Base-by-base conservation (phyloP, 2,797 vertebrate species). In the Sebastiscus albofasciatus region DNA sequence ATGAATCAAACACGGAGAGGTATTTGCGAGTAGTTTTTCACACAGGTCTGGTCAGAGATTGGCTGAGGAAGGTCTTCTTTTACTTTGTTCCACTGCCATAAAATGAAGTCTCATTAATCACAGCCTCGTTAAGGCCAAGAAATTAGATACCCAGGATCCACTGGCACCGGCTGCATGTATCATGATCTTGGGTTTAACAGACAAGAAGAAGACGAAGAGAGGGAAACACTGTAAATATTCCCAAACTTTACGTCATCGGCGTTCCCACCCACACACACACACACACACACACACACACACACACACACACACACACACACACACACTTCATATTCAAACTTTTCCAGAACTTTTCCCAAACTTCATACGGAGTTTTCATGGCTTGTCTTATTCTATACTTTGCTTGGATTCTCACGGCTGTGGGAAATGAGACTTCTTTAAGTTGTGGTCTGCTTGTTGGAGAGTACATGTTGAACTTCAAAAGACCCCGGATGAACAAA, bases 101-200 rank as follows among this genome's bases (percentile, higher is more conserved):
- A 31, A 31, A 58, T 75, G 62, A 78, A 77, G 78, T 55, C 52
- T 82, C 81, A 87, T 90, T 77, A 74, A 86, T 90, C 88, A 84
- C 70, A 67, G 65, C 9, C 79, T 80, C 10, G 59, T 89, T 89
- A 75, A 7, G 46, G 69, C 79, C 84, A 78, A 86, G 68, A 81
- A 79, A 75, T 72, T 1, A 70, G 76, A 86, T 64, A 72, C 73
- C 71, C 66, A 74, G 26, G 74, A 72, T 75, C 27, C 67, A 42
- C 79, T 81, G 86, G 82, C 72, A 58, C 8, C 1, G 4, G 67
- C 54, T n/a, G 8, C 56, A 16, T 8, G 10, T 20, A 52, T 72
- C 79, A 5, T 24, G 59, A 79, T 62, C 64, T 77, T 8, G 9
- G 61, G 58, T 49, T 82, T 24, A 61, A 20, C 12, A 34, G 26